Conservation (phyloP, 92 coral and sea anemone genomes). For the Porites lobata region DNA sequence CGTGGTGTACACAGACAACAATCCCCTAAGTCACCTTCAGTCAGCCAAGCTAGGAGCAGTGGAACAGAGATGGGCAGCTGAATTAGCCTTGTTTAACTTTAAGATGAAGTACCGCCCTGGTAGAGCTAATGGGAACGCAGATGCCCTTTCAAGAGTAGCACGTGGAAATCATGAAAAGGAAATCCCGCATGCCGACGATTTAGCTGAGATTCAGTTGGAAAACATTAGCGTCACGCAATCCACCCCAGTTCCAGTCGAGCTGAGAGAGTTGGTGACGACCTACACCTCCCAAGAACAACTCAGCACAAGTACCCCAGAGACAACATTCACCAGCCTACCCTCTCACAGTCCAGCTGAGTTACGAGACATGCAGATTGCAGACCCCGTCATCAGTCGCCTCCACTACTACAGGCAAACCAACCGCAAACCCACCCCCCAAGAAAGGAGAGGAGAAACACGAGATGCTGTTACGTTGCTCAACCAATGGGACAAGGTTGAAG, state of each 20-base stretch:
- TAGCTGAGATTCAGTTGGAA: neutral
- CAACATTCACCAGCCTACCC: neutral
- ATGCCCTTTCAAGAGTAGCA: constrained; percentile 68
- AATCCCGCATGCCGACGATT: neutral
- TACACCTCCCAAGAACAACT: neutral
- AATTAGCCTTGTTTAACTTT: too few relatives aligned
- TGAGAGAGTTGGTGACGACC: neutral
- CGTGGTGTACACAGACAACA: too few relatives aligned
- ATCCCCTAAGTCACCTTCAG: too few relatives aligned
- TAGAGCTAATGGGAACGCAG: constrained; percentile 61
- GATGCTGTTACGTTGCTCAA: too few relatives aligned
- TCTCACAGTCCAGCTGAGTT: neutral
- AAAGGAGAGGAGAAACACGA: too few relatives aligned
- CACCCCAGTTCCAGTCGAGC: neutral
- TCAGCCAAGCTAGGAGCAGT: too few relatives aligned
- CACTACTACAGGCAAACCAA: neutral
- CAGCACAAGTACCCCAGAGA: neutral
- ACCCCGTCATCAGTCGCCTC: neutral
- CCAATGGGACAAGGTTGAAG: too few relatives aligned
- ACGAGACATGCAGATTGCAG: neutral
- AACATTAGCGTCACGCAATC: neutral
- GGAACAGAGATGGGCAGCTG: too few relatives aligned
- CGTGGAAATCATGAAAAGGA: neutral
- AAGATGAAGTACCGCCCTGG: constrained; percentile 60
- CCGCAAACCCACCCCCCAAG: too few relatives aligned